Evolutionary conservation across 1,140 invertebrate species (phyloP).

Genomic region (Lasaia peninsularis): DNA sequence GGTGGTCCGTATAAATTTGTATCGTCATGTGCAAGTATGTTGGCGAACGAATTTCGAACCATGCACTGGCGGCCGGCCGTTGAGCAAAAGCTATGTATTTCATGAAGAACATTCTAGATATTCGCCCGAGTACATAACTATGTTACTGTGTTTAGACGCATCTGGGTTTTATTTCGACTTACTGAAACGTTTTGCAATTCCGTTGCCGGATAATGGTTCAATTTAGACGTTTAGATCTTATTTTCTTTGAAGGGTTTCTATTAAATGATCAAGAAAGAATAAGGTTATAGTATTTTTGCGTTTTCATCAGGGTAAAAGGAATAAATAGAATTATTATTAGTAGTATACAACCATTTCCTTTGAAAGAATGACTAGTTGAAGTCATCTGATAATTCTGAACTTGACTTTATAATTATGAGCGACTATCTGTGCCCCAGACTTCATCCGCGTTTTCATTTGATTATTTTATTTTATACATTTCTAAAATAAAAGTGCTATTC

Average conservation of each 20-base stretch:
- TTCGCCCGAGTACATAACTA: not conserved
- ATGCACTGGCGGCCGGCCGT: not conserved
- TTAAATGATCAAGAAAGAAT: no score
- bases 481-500: no score
- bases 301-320: no score
- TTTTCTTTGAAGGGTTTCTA: not conserved
- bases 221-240: not conserved
- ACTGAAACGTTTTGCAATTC: not conserved
- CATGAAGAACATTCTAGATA: conserved; percentile 1
- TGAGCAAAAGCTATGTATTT: conserved; percentile 7
- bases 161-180: not conserved
- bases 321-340: no score
- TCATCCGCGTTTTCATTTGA: no score
- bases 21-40: not conserved
- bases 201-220: not conserved
- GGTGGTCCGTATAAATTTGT: conserved; percentile 1
- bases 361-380: no score
- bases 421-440: no score
- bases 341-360: no score
- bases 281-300: no score
- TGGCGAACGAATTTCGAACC: not conserved
- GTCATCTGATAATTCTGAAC: no score
- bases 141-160: conserved; percentile 5
- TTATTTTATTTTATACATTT: no score
- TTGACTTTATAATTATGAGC: no score